Base-by-base conservation (phyloP, 2,888 invertebrate genomes). In the Fabriciana adippe region DNA sequence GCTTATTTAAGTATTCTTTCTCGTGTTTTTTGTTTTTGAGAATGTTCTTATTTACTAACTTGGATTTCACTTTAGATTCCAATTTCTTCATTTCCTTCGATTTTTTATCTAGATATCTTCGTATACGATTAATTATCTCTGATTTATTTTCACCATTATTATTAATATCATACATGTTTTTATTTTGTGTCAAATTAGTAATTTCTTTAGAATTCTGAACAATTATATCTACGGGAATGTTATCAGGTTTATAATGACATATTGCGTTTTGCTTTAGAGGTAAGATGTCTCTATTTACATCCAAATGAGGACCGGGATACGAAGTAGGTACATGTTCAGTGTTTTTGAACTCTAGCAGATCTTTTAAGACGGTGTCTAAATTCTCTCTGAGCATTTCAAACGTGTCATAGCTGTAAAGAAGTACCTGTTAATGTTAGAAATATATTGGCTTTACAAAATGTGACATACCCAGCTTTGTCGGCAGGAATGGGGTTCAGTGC, bases 311-410 rank as follows among this genome's bases (percentile, higher is more conserved):
- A 11, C 92, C 92, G 55, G 92, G 92, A 78, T 90, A 91, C 51
- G 70, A 65, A 71, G 85, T 85, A 11, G 73, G 47, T 13, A 89
- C 67, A 3, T 77, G 50, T 76, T 91, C 90, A 55, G 77, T 68
- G 3, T 66, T 64, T 72, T 93, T 92, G 72, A 94, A 94, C 74
- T 95, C 94, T 41, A 96, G 85, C 15, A 97, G 86, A 74, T 95
- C 94, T 79, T 93, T 94, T 55, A 97, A 84, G 1, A 96, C 95
- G 0, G 93, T 81, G 80, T 97, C 96, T 57, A 97, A 87, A 76
- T 96, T 96, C 89, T 97, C 97, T 75, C 97, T 93, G 6, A 98
- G 90, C 93, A 97, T 96, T 90, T 97, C 97, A 83, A 98, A 98
- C 0, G 97, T 98, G 77, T 97, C 97, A 85, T 96, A 98, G 5